Evolutionary conservation across 2,797 vertebrate genomes (phyloP), one percentile per base, ranked within the genome.

Genomic region (Pitangus sulphuratus): DNA sequence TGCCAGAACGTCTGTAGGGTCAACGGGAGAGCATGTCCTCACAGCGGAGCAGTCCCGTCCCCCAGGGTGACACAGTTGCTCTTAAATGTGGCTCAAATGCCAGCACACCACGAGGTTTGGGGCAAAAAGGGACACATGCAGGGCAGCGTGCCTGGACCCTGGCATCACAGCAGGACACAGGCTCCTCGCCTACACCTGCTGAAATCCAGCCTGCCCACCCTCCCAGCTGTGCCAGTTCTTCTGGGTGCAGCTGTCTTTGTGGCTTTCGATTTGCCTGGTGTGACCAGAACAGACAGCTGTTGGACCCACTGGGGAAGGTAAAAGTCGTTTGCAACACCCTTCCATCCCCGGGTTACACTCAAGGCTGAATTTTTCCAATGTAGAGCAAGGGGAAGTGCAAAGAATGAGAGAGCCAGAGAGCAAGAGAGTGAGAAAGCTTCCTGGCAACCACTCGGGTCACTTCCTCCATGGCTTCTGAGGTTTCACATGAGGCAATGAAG

Each of bases 311-410:
- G 4, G 33, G 48, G 47, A 53, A 56, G 37, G 35, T 22, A 45
- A 33, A 16, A 12, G 17, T 3, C 0, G 11, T 25, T 60, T 93
- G 72, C 77, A 68, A 54, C 30, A 71, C 3, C 4, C 7, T 8
- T 47, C 5, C 1, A 1, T 30, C 30, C 51, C 25, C 0, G 0
- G 2, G 5, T 47, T 79, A 14, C 0, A 0, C 9, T 56, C 19
- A 8, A 66, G 42, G 47, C 19, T 65, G 47, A 71, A 58, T 65
- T 84, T 86, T 78, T 72, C n/a, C 3, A 6, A 8, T 22, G 5
- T 12, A 33, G 33, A 51, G 17, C 40, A 95, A 77, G 47, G 39
- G 56, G 70, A 88, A 87, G 66, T 24, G 8, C 26, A 24, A 75
- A 62, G 31, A 75, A 16, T 1, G 2, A 66, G 26, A 69, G 14